Conservation (phyloP, 2,797 vertebrate species). For the Alauda arvensis region DNA sequence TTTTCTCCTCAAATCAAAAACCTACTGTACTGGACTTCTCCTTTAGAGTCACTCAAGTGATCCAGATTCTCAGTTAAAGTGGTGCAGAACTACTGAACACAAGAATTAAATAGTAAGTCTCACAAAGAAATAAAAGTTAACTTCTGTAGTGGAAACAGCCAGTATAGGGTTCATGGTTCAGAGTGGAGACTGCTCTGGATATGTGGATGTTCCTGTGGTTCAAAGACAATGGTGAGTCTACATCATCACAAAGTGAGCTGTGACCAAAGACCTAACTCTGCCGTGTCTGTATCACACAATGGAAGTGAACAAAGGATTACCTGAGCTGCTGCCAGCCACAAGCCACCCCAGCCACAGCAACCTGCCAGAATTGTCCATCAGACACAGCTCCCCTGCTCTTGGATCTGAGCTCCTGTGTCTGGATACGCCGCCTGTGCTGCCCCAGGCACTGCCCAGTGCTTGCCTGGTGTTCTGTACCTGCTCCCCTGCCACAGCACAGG, state of each 20-base stretch:
- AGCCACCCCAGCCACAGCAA: too few relatives aligned
- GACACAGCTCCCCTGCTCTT: background rate
- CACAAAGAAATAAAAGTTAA: background rate
- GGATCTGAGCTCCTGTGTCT: too few relatives aligned
- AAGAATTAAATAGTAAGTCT: background rate
- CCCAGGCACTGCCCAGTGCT: background rate
- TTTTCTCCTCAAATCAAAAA: background rate
- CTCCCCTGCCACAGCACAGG: background rate
- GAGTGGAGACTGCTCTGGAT: background rate
- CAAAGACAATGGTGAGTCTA: background rate
- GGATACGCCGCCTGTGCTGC: rapidly evolving
- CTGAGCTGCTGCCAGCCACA: background rate
- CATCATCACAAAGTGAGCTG: background rate
- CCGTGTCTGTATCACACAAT: rapidly evolving
- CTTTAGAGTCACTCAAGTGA: background rate
- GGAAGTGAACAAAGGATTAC: background rate
- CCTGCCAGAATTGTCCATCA: rapidly evolving
- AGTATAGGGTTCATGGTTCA: background rate
- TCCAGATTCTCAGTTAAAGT: background rate
- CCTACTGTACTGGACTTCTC: background rate
- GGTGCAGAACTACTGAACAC: background rate
- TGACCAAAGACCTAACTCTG: background rate
- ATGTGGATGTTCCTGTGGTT: background rate
- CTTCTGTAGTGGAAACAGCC: background rate
- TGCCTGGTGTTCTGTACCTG: background rate